These are phyloP conservation scores for Botia almorhae DNA, from an alignment of 2,797 vertebrate genomes.

Conservation along the genomic window DNA sequence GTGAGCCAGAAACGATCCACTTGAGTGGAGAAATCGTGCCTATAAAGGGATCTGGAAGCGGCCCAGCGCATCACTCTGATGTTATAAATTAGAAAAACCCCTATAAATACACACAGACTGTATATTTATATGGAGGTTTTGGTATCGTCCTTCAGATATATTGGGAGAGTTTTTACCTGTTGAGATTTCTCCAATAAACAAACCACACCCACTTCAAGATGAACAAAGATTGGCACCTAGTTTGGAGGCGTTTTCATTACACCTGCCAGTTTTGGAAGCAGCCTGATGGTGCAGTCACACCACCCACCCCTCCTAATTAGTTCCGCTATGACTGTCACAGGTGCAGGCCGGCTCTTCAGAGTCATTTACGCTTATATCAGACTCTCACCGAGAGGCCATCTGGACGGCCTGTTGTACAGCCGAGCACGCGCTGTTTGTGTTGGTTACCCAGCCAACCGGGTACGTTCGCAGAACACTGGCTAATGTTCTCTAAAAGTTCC, in stretches of 20 bases:
- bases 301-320: slow-evolving; percentile 21
- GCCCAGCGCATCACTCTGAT: not conserved
- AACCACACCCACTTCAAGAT: not conserved
- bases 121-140: not conserved
- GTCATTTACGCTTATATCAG: slow-evolving; percentile 29
- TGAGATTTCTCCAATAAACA: slow-evolving; percentile 2
- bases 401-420: slow-evolving; percentile 46
- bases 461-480: no score
- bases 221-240: not conserved
- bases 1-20: slow-evolving; percentile 20
- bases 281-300: slow-evolving; percentile 18
- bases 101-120: slow-evolving; percentile 18
- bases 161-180: not conserved
- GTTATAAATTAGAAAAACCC: slow-evolving; percentile 1
- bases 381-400: slow-evolving; percentile 46
- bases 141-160: not conserved
- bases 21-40: not conserved
- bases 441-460: slow-evolving; percentile 34
- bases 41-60: not conserved
- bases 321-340: slow-evolving; percentile 46
- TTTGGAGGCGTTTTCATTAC: slow-evolving; percentile 3
- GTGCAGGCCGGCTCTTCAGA: slow-evolving; percentile 16
- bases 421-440: slow-evolving; percentile 31
- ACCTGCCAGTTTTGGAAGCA: slow-evolving; percentile 31
- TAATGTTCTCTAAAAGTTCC: no score